These are phyloP conservation scores for Brachionichthys hirsutus DNA, from an alignment of 2,113 vertebrate genomes.

Conservation along the genomic window DNA sequence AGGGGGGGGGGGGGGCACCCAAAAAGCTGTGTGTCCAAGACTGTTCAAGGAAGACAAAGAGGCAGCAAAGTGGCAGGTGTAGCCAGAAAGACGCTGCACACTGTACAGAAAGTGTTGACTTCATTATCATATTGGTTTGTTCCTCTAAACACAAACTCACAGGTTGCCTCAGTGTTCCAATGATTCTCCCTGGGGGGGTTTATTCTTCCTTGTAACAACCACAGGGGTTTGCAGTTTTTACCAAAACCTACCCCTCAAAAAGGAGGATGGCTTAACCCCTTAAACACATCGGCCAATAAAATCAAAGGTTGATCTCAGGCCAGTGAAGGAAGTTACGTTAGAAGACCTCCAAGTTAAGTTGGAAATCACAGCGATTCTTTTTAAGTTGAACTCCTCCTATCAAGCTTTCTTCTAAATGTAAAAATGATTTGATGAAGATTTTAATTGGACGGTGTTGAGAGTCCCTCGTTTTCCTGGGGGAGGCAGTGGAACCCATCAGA, in stretches of 20 bases:
- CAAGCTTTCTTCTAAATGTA: not conserved
- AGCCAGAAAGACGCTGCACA: not conserved
- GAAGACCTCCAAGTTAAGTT: no score
- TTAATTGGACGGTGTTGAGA: no score
- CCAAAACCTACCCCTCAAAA: no score
- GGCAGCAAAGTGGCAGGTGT: constrained; percentile 58
- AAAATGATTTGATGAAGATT: no score
- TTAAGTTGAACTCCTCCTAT: constrained; percentile 2
- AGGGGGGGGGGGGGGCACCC: constrained; percentile 75
- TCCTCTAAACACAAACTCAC: constrained; percentile 18
- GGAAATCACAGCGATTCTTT: no score
- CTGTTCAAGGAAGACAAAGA: constrained; percentile 69
- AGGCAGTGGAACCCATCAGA: not conserved
- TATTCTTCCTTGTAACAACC: constrained; percentile 18
- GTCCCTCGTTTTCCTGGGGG: no score
- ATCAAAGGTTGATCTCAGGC: no score
- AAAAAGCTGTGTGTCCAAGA: constrained; percentile 90
- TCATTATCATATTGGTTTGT: not conserved
- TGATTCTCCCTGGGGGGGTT: constrained; percentile 37
- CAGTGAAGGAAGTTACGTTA: no score
- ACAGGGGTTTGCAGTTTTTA: constrained; percentile 40
- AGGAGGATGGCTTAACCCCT: no score
- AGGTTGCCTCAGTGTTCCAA: constrained; percentile 26
- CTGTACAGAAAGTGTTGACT: not conserved
- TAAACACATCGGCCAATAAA: no score